Conservation (phyloP, 2,113 vertebrate genomes). For the Actinemys pallida region DNA sequence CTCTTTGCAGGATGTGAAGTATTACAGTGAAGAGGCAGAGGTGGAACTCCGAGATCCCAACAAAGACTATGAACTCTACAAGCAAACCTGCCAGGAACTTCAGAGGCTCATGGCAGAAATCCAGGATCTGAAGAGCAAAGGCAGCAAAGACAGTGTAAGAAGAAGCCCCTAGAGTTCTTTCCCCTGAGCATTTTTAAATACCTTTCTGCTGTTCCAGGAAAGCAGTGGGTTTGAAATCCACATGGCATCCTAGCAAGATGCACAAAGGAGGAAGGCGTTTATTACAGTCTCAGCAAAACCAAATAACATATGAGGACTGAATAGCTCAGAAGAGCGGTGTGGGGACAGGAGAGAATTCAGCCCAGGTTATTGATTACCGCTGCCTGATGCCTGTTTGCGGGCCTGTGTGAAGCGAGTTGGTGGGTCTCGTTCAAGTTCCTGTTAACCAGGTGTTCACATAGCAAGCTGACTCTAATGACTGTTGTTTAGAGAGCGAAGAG, state of each 20-base stretch:
- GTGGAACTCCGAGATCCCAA: slow-evolving; percentile 90
- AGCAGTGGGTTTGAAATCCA: neutral
- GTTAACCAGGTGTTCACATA: neutral
- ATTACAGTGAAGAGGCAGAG: slow-evolving; percentile 94
- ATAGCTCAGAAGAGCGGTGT: rapidly evolving
- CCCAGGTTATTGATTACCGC: neutral
- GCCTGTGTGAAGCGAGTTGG: neutral
- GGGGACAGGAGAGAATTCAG: rapidly evolving
- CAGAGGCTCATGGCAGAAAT: slow-evolving; percentile 95
- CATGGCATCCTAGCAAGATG: rapidly evolving
- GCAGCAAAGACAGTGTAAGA: slow-evolving; percentile 91
- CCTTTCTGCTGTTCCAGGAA: neutral
- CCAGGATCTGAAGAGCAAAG: slow-evolving; percentile 92
- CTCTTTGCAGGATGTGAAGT: slow-evolving; percentile 83
- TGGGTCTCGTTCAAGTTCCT: neutral
- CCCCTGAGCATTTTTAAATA: neutral
- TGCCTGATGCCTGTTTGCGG: neutral
- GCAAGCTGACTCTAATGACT: neutral
- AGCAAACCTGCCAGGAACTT: slow-evolving; percentile 91
- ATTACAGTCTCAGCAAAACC: no score
- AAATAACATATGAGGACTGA: rapidly evolving
- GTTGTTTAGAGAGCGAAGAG: neutral
- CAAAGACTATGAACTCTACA: slow-evolving; percentile 91
- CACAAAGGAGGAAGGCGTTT: neutral
- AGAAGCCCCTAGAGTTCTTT: rapidly evolving